These are phyloP conservation scores for Pica pica DNA, from an alignment of 2,113 vertebrate species.

Conservation along the genomic window DNA sequence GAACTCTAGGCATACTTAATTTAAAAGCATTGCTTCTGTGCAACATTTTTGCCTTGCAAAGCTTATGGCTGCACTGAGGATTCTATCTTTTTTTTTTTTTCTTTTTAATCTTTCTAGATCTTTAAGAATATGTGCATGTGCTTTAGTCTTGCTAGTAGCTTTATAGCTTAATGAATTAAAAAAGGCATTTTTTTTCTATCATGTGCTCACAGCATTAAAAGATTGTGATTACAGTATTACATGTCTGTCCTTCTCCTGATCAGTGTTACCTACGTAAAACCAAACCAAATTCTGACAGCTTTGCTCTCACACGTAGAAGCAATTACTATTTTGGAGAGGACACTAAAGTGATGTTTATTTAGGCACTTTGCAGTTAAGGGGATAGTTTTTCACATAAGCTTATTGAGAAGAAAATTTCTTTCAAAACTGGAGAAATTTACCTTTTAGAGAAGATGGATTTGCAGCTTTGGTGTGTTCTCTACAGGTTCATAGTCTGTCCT, in stretches of 20 bases:
- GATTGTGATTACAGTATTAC: not conserved
- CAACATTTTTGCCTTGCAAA: not conserved
- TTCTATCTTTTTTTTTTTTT: not conserved
- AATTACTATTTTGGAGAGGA: not conserved
- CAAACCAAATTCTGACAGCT: not conserved
- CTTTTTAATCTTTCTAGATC: not conserved
- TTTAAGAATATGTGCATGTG: not conserved
- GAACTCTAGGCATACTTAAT: not conserved
- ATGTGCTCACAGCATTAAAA: not conserved
- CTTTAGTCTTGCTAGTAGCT: not conserved
- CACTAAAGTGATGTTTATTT: not conserved
- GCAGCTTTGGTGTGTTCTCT: not conserved
- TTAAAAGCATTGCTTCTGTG: not conserved
- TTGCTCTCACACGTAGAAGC: not conserved
- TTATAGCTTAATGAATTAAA: not conserved
- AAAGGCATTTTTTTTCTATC: not conserved
- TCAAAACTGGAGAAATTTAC: not conserved
- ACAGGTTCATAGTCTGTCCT: not conserved
- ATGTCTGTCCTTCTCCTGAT: not conserved
- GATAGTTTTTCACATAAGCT: not conserved
- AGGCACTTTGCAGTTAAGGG: not conserved
- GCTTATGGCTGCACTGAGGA: not conserved
- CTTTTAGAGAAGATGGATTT: not conserved
- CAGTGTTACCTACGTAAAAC: not conserved
- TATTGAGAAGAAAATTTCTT: not conserved